phyloP scores from a whole-genome alignment of 2,888 invertebrate species.

The Criorhina ranunculi region DNA sequence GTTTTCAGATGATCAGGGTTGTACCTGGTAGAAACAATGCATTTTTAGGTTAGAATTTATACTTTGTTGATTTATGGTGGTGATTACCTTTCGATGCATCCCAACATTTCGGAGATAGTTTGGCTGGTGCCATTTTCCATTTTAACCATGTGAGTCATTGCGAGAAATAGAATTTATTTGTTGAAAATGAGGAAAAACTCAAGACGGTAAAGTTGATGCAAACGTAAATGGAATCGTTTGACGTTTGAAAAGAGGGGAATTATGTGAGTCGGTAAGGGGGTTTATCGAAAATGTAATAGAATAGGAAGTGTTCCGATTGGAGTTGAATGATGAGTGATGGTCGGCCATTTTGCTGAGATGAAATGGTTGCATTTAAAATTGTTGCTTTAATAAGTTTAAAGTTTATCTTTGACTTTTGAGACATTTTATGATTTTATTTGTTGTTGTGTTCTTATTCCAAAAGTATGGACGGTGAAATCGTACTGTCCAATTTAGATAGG shows the following conservation, averaged over 20 bases:
- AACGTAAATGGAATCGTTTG: constrained; percentile 64
- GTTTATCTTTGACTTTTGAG: no score
- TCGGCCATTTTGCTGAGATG: constrained; percentile 5
- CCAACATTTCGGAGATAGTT: constrained; percentile 93
- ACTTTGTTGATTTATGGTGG: constrained; percentile 34
- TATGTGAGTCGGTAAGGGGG: constrained; percentile 48
- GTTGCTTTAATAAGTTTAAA: no score
- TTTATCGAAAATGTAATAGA: constrained; percentile 32
- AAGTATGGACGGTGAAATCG: no score
- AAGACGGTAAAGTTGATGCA: constrained; percentile 54
- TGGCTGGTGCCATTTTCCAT: constrained; percentile 84
- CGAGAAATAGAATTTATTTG: constrained; percentile 34
- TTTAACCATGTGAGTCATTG: constrained; percentile 84
- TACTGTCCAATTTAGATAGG: no score
- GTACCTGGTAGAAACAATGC: constrained; percentile 88
- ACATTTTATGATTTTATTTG: not conserved
- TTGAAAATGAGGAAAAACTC: constrained; percentile 46
- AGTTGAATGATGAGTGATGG: constrained; percentile 2
- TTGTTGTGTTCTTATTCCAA: not conserved
- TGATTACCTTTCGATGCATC: constrained; percentile 95
- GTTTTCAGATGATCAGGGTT: constrained; percentile 97
- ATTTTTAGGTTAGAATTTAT: constrained; percentile 74
- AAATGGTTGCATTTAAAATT: not conserved
- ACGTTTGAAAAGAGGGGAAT: constrained; percentile 67
- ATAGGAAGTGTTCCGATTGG: not conserved